phyloP scores from a whole-genome alignment of 1,140 invertebrate species.

The Eupeodes corollae region DNA sequence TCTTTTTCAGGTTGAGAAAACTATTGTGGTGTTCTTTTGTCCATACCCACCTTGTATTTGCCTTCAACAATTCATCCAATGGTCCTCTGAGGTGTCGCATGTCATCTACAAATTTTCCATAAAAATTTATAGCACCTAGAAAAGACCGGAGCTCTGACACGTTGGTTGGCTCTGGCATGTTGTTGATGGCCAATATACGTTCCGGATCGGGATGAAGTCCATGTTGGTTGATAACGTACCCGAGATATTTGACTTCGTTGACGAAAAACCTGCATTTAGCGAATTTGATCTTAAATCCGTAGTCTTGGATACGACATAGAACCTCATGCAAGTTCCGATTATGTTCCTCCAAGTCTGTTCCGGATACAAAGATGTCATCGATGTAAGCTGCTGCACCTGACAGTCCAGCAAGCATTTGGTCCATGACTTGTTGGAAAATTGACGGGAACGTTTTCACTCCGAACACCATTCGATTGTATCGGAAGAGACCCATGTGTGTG shows the following conservation, averaged over 20 bases:
- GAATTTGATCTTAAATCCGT: not conserved
- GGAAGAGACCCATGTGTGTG: not conserved
- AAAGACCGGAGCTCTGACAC: constrained; percentile 8
- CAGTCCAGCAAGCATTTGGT: not conserved
- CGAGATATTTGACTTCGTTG: constrained; percentile 17
- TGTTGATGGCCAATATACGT: constrained; percentile 24
- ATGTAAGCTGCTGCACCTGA: not conserved
- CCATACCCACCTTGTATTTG: constrained; percentile 3
- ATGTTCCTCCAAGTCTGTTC: not conserved
- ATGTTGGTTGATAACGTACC: constrained; percentile 26
- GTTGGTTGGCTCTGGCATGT: constrained; percentile 5
- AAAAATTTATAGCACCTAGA: constrained; percentile 16
- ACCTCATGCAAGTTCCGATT: not conserved
- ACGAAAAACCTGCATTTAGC: not conserved
- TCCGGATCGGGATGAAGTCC: constrained; percentile 21
- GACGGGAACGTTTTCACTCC: not conserved
- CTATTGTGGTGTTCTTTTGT: not conserved
- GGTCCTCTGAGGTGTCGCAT: constrained; percentile 23
- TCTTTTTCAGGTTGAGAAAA: not conserved
- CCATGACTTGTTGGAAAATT: constrained; percentile 5
- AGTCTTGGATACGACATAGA: not conserved
- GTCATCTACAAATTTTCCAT: constrained; percentile 11
- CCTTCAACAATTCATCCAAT: constrained; percentile 1
- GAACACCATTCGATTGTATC: not conserved
- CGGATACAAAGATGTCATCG: not conserved